phyloP scores from a whole-genome alignment of 2,797 vertebrate species.

The Hippoglossus hippoglossus region DNA sequence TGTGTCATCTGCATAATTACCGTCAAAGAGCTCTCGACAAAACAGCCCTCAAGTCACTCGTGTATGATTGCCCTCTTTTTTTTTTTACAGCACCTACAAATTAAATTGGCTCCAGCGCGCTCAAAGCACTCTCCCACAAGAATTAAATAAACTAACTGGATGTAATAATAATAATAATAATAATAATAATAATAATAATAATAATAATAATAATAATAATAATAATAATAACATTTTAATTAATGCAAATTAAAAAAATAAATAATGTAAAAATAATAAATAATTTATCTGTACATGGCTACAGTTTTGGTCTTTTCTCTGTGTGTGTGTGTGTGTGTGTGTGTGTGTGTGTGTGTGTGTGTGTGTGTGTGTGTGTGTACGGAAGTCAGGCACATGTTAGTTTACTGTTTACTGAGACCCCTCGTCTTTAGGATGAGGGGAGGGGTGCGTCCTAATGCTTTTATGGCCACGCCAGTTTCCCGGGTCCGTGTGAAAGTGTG shows the following conservation, averaged over 20 bases:
- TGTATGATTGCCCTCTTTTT: conserved; percentile 69
- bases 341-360: conserved; percentile 14
- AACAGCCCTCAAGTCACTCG: conserved; percentile 75
- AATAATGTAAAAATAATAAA: neutral
- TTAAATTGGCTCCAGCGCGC: conserved; percentile 53
- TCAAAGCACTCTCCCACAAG: conserved; percentile 18
- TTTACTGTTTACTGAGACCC: conserved; percentile 64
- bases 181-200: conserved; percentile 29
- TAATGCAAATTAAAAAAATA: neutral
- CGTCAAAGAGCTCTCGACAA: conserved; percentile 74
- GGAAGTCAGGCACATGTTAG: conserved; percentile 64
- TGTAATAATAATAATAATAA: conserved; percentile 24
- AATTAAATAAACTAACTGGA: conserved; percentile 15
- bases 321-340: conserved; percentile 20
- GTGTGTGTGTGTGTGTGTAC: conserved; percentile 23
- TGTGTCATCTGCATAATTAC: conserved; percentile 85
- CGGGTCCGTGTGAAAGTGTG: conserved; percentile 85
- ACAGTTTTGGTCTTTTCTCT: neutral
- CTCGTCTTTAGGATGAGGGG: conserved; percentile 39
- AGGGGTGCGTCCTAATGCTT: conserved; percentile 77
- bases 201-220: conserved; percentile 24
- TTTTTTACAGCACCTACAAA: conserved; percentile 64
- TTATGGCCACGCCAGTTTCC: conserved; percentile 83
- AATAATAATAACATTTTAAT: conserved; percentile 21
- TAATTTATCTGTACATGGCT: too few relatives aligned